phyloP scores from a whole-genome alignment of 2,797 vertebrate species.

The Eospalax fontanierii region DNA sequence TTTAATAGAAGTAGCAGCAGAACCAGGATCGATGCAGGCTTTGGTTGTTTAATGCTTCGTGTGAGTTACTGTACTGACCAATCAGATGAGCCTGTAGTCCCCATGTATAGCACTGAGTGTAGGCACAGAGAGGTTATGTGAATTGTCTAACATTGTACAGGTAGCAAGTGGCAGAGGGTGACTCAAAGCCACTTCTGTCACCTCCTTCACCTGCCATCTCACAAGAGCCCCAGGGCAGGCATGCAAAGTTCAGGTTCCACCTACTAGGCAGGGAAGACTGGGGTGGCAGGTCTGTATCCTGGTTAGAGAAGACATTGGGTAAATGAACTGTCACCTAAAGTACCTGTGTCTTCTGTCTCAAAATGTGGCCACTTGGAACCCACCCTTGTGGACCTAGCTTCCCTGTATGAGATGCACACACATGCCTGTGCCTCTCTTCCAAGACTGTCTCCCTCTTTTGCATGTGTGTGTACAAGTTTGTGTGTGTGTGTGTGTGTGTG shows the following conservation, averaged over 20 bases:
- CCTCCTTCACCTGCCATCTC: neutral
- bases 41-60: neutral
- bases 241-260: neutral
- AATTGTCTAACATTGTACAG: neutral
- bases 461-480: neutral
- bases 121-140: neutral
- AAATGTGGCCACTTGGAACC: neutral
- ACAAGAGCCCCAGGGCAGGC: neutral
- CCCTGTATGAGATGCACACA: too few species aligned
- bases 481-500: neutral
- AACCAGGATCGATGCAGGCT: neutral
- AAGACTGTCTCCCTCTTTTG: neutral
- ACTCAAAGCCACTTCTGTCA: neutral
- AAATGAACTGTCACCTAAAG: neutral
- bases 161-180: neutral
- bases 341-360: neutral
- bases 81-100: neutral
- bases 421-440: rapidly evolving
- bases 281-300: neutral
- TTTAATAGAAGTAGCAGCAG: neutral
- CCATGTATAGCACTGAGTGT: neutral
- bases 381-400: rapidly evolving
- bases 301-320: neutral
- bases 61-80: neutral
- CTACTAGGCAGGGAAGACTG: neutral